Percentiles rank a stretch among this genome's conserved stretches.
Evolutionary conservation across 2,888 invertebrate species (phyloP).

Genomic region (Trissolcus brochymenae): DNA sequence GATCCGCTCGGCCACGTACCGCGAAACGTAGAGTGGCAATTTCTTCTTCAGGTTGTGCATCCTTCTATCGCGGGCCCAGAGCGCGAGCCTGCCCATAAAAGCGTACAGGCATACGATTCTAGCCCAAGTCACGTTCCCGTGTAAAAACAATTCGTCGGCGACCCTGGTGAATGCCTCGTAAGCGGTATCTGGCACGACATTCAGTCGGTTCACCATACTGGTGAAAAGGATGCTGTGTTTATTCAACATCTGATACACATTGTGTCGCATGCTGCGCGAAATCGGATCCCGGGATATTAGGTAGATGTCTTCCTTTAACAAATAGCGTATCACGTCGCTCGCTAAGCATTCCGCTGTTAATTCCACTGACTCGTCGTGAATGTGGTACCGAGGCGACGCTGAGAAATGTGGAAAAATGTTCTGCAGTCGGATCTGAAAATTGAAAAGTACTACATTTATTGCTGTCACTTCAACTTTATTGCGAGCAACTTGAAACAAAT

Average conservation of each 20-base stretch:
- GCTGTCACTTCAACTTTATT: no score
- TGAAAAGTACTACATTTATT: no score
- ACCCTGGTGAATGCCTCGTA: conserved; percentile 74
- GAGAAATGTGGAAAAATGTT: conserved; percentile 72
- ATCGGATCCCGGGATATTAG: conserved; percentile 74
- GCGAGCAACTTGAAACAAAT: no score
- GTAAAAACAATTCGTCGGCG: conserved; percentile 76
- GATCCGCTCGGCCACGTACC: conserved; percentile 75
- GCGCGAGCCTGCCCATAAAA: conserved; percentile 75
- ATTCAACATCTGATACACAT: conserved; percentile 76
- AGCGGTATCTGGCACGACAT: conserved; percentile 75
- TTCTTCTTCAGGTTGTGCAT: conserved; percentile 72
- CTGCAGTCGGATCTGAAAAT: conserved; percentile 70
- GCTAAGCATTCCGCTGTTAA: conserved; percentile 71
- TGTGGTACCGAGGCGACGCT: conserved; percentile 65
- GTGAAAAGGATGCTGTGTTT: conserved; percentile 77
- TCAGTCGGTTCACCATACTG: conserved; percentile 76
- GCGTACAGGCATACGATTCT: conserved; percentile 76
- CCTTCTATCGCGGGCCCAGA: conserved; percentile 73
- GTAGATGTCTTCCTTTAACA: conserved; percentile 74
- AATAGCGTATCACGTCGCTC: conserved; percentile 73
- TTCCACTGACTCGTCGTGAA: conserved; percentile 71
- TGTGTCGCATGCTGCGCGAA: conserved; percentile 75
- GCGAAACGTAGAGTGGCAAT: conserved; percentile 74
- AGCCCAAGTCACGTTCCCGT: conserved; percentile 76